Evolutionary conservation across 2,888 invertebrate species (phyloP), one percentile per base, ranked within the genome.

Genomic region (Lithophane semibrunnea): DNA sequence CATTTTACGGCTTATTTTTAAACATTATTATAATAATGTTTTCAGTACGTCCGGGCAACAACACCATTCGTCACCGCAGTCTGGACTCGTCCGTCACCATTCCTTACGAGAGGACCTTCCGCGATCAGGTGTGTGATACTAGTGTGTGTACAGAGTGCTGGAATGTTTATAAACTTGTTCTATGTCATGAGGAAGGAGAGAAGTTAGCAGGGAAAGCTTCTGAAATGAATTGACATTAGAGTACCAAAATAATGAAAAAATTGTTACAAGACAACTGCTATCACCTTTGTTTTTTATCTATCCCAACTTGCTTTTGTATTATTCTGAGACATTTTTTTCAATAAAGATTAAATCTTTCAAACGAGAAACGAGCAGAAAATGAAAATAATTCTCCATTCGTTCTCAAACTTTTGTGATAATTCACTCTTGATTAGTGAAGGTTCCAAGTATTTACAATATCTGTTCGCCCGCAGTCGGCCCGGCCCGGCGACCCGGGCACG

Each of bases 51-150:
- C 97, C 97, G 0, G 98, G 98, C 8, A 94, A 95, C 82, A 98
- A 98, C 91, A 97, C 97, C 0, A 96, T 99, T 72, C 97, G 96
- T 0, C 97, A 98, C 21, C 93, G 94, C 37, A 98, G 98, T 9
- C 92, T 94, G 0, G 97, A 98, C 68, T 98, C 99, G 0, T 98
- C 98, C 0, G 98, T 99, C 21, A 98, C 98, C 16, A 98, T 98
- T 90, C 98, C 98, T 0, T 98, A 98, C 92, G 98, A 98, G 92
- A 97, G 98, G 77, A 98, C 98, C 2, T 99, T 98, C 97, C 97
- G 98, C 16, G 97, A 97, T 92, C 98, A 98, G 88, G 88, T 88
- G 71, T 7, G 82, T 56, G 16, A 12, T 12, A 66, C 12, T 21
- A 13, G 49, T 12, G 13, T n/a, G 0, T 18, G 18, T 47, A 21